Evolutionary conservation across 2,113 vertebrate genomes (phyloP), one percentile per base, ranked within the genome.

Genomic region (Hydrochoerus hydrochaeris): DNA sequence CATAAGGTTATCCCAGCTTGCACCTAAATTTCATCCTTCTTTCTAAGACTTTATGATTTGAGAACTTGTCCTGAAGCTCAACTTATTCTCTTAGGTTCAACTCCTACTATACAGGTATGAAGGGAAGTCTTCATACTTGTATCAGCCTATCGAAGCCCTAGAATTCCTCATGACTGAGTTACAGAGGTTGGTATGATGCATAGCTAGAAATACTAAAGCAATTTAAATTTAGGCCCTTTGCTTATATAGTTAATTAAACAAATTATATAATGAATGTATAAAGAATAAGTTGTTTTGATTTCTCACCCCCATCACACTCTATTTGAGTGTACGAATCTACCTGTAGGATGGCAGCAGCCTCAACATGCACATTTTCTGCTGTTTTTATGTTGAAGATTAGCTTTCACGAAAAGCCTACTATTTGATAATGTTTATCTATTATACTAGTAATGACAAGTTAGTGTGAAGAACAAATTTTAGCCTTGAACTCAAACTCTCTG

Each of bases 381-480:
- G 49, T 22, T 93, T 91, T 96, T 84, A 58, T 62, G 52, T 63
- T 87, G 78, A 73, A 80, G 93, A 78, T 94, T 13, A 95, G 22
- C 65, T 85, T 95, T 91, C 60, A 90, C 44, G n/a, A 94, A 94
- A 96, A 94, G 38, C 10, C 65, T 88, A 28, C 62, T 86, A 32
- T 77, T 38, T 85, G 54, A 93, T 16, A 41, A 58, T 87, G 41
- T 62, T 96, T 95, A 60, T 94, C 60, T 62, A 73, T 85, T 85
- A 84, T 32, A 7, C 78, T 69, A 32, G 81, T 96, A 44, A 80
- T 28, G 77, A 41, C 49, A 52, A 52, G 49, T 52, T 32, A 54
- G 28, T 24, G 14, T 90, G 90, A 13, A 92, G 57, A 85, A 73
- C 80, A 12, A 0, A 1, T 52, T 52, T 14, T 83, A 46, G 63